Conservation (phyloP, 2,797 vertebrate genomes). For the Tarsius wallacei region DNA sequence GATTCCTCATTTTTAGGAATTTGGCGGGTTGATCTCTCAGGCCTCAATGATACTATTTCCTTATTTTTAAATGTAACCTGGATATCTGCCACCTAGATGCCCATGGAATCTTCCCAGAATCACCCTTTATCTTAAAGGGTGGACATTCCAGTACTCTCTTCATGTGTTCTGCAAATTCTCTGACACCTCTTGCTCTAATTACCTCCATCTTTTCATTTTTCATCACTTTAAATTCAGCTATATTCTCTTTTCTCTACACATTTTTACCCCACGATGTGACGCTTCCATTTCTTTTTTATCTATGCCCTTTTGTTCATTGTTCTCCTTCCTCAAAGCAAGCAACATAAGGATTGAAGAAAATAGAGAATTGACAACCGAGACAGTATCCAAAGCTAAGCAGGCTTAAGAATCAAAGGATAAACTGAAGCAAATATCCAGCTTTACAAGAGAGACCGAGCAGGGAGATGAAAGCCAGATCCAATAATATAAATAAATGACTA, state of each 20-base stretch:
- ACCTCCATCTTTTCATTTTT: background rate
- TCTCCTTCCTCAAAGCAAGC: background rate
- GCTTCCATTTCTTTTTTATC: background rate
- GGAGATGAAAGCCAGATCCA: background rate
- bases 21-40: conserved; percentile 7
- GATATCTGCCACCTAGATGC: background rate
- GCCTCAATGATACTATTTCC: background rate
- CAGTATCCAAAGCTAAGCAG: background rate
- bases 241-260: background rate
- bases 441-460: background rate
- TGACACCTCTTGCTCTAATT: background rate
- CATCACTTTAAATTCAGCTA: background rate
- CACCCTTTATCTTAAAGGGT: background rate
- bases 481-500: background rate
- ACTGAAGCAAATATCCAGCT: background rate
- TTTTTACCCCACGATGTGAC: background rate
- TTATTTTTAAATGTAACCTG: conserved; percentile 11
- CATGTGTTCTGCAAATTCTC: background rate
- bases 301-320: background rate
- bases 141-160: background rate
- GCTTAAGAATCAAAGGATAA: background rate
- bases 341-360: background rate
- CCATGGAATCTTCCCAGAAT: conserved; percentile 15
- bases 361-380: background rate
- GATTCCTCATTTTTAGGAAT: background rate